These are phyloP conservation scores for Halcyon chelicuti DNA, from an alignment of 2,797 vertebrate genomes.

Conservation along the genomic window DNA sequence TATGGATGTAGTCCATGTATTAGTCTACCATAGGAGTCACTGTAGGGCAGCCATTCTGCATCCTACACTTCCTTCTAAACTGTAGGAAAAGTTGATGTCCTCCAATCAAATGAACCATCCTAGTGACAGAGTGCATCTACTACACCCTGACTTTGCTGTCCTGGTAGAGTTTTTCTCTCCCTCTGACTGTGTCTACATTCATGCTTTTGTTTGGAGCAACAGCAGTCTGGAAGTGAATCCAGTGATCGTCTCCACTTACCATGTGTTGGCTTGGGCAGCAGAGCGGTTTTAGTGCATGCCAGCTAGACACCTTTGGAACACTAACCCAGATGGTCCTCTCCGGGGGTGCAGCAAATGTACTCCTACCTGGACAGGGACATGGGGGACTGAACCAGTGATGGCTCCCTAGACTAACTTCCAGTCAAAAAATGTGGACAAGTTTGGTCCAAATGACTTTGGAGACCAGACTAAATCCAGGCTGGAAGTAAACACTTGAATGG, in stretches of 20 bases:
- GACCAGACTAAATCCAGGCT: background rate
- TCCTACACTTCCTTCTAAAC: background rate
- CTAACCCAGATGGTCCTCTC: background rate
- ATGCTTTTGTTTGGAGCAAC: background rate
- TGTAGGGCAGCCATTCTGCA: background rate
- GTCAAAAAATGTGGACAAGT: background rate
- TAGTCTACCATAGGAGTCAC: background rate
- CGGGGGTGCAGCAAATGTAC: background rate
- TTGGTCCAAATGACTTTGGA: background rate
- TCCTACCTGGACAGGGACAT: background rate
- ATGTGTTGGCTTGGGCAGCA: background rate
- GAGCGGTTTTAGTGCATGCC: background rate
- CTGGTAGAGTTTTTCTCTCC: background rate
- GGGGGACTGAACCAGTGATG: background rate
- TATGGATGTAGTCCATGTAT: rapidly evolving
- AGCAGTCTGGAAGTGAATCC: background rate
- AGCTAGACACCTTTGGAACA: rapidly evolving
- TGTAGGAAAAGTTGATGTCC: background rate
- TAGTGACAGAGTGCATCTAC: background rate
- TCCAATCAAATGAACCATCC: background rate
- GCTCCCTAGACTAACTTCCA: background rate
- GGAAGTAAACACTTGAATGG: background rate
- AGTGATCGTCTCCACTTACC: background rate
- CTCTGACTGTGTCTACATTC: background rate
- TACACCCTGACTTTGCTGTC: background rate